Conservation (phyloP, 2,113 vertebrate genomes). For the Callocephalon fimbriatum region DNA sequence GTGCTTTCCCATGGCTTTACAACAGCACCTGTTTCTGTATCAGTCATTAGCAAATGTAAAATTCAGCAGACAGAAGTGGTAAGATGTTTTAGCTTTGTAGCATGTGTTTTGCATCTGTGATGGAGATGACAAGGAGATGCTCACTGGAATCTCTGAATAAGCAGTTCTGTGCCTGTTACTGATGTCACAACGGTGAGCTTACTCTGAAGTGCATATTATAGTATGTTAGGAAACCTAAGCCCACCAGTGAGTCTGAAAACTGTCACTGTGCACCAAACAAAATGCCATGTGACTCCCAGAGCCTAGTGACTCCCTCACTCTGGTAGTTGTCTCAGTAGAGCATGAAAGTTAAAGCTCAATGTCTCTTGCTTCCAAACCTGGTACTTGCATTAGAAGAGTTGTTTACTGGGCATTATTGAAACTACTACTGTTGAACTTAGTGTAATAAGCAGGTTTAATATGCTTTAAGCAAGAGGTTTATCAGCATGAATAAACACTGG, state of each 20-base stretch:
- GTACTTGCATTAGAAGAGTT: neutral
- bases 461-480: neutral
- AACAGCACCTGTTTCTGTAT: neutral
- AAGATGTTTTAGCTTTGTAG: neutral
- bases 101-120: neutral
- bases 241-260: neutral
- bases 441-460: neutral
- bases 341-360: neutral
- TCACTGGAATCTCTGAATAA: neutral
- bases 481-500: neutral
- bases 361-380: neutral
- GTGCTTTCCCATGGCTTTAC: neutral
- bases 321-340: neutral
- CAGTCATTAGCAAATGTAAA: neutral
- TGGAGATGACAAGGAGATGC: neutral
- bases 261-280: neutral
- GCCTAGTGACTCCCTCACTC: neutral
- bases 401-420: neutral
- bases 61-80: neutral
- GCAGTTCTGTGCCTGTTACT: neutral
- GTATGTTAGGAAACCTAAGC: neutral
- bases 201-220: neutral
- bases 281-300: neutral
- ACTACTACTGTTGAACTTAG: neutral
- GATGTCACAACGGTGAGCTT: neutral